Evolutionary conservation across 2,888 invertebrate genomes (phyloP).

Genomic region (Drosophila diplacantha): DNA sequence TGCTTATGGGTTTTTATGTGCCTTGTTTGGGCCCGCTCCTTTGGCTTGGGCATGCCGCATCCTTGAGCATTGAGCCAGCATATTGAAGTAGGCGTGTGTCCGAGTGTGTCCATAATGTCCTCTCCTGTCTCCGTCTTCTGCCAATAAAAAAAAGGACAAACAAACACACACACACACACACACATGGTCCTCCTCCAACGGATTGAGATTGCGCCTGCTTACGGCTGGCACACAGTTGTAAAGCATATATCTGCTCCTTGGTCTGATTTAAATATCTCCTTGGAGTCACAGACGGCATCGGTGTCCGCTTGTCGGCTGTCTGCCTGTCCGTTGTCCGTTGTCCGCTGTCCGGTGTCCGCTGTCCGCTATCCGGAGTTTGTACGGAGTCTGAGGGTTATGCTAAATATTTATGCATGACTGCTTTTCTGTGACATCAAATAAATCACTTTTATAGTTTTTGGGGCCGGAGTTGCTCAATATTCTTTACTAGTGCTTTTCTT

Average conservation of each 20-base stretch:
- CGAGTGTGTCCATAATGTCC: conserved; percentile 45
- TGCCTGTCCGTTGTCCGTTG: conserved; percentile 3
- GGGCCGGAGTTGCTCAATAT: conserved; percentile 32
- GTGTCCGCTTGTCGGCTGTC: conserved; percentile 18
- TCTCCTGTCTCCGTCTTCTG: conserved; percentile 44
- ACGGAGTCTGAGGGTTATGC: conserved; percentile 60
- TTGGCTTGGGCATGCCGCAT: conserved; percentile 37
- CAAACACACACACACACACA: conserved; percentile 20
- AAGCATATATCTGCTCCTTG: conserved; percentile 61
- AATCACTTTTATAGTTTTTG: conserved; percentile 68
- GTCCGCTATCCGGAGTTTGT: conserved; percentile 41
- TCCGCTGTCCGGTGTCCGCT: conserved; percentile 14
- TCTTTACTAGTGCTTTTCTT: conserved; percentile 23
- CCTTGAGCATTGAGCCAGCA: conserved; percentile 47
- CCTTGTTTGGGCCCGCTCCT: conserved; percentile 52
- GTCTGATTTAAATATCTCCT: conserved; percentile 40
- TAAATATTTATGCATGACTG: conserved; percentile 73
- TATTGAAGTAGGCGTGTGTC: conserved; percentile 66
- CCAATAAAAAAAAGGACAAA: conserved; percentile 53
- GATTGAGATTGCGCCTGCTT: conserved; percentile 37
- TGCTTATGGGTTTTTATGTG: conserved; percentile 69
- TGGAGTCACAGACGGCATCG: conserved; percentile 35
- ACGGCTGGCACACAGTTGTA: conserved; percentile 51
- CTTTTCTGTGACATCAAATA: conserved; percentile 73
- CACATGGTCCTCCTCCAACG: not conserved